Evolutionary conservation across 2,113 vertebrate species (phyloP).

Genomic region (Bufo bufo): DNA sequence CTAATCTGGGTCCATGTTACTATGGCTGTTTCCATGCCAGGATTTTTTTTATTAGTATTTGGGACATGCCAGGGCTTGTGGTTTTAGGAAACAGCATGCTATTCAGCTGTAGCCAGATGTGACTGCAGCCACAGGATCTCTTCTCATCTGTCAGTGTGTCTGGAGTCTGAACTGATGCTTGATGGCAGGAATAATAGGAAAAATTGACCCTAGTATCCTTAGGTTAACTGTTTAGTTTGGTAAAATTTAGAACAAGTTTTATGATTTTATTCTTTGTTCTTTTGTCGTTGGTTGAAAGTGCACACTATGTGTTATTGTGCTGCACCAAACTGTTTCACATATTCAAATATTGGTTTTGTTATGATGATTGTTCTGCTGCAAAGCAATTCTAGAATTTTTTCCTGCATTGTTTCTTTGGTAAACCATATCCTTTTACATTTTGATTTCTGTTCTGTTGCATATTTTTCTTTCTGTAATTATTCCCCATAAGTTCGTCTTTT

Average conservation of each 20-base stretch:
- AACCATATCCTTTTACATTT: too few species aligned
- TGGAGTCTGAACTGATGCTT: neutral
- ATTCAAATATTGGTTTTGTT: too few species aligned
- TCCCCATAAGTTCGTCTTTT: too few species aligned
- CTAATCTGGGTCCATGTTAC: neutral
- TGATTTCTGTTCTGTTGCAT: too few species aligned
- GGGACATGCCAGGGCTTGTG: slow-evolving; percentile 30
- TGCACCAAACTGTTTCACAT: too few species aligned
- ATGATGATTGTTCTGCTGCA: too few species aligned
- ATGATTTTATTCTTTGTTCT: too few species aligned
- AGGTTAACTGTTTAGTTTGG: neutral
- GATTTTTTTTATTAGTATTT: neutral
- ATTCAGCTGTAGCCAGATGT: neutral
- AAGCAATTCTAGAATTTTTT: too few species aligned
- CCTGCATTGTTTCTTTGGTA: too few species aligned
- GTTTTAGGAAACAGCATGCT: neutral
- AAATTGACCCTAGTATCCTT: neutral
- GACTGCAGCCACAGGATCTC: neutral
- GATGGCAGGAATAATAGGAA: neutral
- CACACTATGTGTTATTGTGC: too few species aligned
- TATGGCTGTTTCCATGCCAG: neutral
- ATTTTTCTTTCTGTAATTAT: too few species aligned
- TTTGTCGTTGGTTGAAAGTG: too few species aligned
- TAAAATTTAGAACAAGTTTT: neutral
- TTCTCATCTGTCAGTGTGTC: neutral